Evolutionary conservation across 2,888 invertebrate genomes (phyloP), one percentile per base, ranked within the genome.

Genomic region (Diarsia brunnea): DNA sequence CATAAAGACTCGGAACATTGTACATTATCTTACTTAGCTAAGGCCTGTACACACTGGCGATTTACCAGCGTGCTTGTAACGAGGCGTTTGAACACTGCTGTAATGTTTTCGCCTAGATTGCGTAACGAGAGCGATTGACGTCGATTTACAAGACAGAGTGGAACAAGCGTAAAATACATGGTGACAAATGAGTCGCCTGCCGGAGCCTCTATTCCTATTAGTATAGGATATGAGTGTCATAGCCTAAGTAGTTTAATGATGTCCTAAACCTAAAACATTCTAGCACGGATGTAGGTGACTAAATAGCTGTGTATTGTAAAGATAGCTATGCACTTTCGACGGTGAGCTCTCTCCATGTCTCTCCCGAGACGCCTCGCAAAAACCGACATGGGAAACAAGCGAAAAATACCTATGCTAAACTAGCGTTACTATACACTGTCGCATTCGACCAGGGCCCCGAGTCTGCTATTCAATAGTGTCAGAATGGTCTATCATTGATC

Each of bases 1-100:
- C 69, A 60, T 69, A 72, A 12, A 75, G 66, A 67, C 49, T 74
- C 24, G 0, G 60, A 69, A 67, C 27, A 74, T 69, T 61, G 27
- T 61, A 58, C 60, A 73, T 78, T 70, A 63, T 78, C 47, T 61
- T 51, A 14, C 55, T 27, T 64, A 78, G 49, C 71, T 71, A 75
- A 79, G 21, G 19, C 24, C 1, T 64, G 11, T 55, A 0, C 49
- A 49, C 24, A 58, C 47, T 75, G 31, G 14, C 11, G 24, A 64
- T 53, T 53, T 64, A 31, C 16, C 19, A 47, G 24, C 2, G 8
- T n/a, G 10, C 63, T 70, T 27, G 10, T 11, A 43, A 43, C 16
- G 27, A 55, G 27, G 12, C 7, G 38, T 14, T 61, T n/a, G 4
- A 63, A 63, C 7, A 24, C 14, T 43, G 43, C 24, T n/a, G n/a